phyloP scores from a whole-genome alignment of 2,888 invertebrate species.

The Drosophila yooni region DNA sequence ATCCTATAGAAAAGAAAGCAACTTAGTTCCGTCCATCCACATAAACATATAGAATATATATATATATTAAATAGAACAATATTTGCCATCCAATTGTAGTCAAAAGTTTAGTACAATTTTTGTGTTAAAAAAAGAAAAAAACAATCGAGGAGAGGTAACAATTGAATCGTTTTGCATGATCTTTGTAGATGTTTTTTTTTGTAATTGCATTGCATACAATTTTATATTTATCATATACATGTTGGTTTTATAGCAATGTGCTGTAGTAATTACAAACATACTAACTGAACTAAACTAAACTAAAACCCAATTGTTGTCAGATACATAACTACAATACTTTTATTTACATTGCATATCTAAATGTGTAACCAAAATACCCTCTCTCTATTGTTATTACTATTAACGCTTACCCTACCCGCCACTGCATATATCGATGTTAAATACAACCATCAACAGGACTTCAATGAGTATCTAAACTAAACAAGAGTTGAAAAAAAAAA shows the following conservation, averaged over 20 bases:
- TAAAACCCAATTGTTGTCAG: constrained; percentile 6
- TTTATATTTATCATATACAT: constrained; percentile 9
- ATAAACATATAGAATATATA: constrained; percentile 38
- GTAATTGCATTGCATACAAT: constrained; percentile 22
- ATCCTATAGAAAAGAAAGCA: constrained; percentile 34
- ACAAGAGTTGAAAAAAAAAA: constrained; percentile 47
- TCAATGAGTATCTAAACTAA: constrained; percentile 85
- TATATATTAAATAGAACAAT: constrained; percentile 28
- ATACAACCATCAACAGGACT: constrained; percentile 83
- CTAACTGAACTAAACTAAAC: constrained; percentile 31
- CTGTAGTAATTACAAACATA: constrained; percentile 20
- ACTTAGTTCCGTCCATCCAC: constrained; percentile 65
- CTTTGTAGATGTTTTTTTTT: constrained; percentile 63
- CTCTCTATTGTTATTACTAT: constrained; percentile 75
- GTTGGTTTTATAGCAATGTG: constrained; percentile 25
- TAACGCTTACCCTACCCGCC: constrained; percentile 83
- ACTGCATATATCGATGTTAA: constrained; percentile 79
- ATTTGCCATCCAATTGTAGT: constrained; percentile 63
- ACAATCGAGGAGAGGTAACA: constrained; percentile 38
- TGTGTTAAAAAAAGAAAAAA: constrained; percentile 23
- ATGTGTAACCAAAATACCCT: constrained; percentile 82
- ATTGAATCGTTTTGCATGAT: constrained; percentile 79
- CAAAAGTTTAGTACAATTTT: constrained; percentile 49
- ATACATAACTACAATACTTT: constrained; percentile 15
- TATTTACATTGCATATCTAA: constrained; percentile 61